Conservation (phyloP, 2,888 invertebrate species). For the Sinotaia quadrata region DNA sequence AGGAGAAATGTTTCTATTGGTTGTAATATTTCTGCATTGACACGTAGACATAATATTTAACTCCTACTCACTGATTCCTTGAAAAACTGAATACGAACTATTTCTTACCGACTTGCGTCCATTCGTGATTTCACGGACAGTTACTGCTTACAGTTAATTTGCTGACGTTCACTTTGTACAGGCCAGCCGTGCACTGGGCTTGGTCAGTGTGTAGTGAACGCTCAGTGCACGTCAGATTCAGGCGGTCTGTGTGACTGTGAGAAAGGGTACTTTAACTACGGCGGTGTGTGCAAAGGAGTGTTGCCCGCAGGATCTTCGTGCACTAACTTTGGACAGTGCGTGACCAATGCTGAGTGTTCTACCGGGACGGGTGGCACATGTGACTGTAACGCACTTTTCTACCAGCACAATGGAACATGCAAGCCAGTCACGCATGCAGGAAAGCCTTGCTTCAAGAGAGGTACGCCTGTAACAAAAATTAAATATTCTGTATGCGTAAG, state of each 20-base stretch:
- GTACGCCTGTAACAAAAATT: too few species aligned
- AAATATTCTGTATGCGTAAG: too few species aligned
- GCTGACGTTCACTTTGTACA: too few species aligned
- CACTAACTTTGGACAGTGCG: slow-evolving; percentile 24
- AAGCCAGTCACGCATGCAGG: slow-evolving; percentile 20
- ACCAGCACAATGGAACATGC: slow-evolving; percentile 26
- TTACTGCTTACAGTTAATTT: too few species aligned
- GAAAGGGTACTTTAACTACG: slow-evolving; percentile 27
- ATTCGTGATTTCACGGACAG: too few species aligned
- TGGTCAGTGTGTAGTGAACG: slow-evolving; percentile 34
- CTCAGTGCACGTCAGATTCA: slow-evolving; percentile 26
- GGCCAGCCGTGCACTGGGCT: slow-evolving; percentile 27
- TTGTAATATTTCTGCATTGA: too few species aligned
- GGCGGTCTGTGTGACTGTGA: slow-evolving; percentile 28
- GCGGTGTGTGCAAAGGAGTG: slow-evolving; percentile 27
- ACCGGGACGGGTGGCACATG: slow-evolving; percentile 29
- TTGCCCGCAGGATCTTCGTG: slow-evolving; percentile 26
- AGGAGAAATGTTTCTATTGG: too few species aligned
- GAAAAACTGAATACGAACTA: too few species aligned
- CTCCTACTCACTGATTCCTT: too few species aligned
- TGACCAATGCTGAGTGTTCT: slow-evolving; percentile 29
- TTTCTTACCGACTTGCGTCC: too few species aligned
- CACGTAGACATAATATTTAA: too few species aligned
- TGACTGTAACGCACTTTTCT: slow-evolving; percentile 26
- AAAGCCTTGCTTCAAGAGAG: slow-evolving; percentile 25